Conservation (phyloP, 1,140 invertebrate genomes). For the Formica selysi region DNA sequence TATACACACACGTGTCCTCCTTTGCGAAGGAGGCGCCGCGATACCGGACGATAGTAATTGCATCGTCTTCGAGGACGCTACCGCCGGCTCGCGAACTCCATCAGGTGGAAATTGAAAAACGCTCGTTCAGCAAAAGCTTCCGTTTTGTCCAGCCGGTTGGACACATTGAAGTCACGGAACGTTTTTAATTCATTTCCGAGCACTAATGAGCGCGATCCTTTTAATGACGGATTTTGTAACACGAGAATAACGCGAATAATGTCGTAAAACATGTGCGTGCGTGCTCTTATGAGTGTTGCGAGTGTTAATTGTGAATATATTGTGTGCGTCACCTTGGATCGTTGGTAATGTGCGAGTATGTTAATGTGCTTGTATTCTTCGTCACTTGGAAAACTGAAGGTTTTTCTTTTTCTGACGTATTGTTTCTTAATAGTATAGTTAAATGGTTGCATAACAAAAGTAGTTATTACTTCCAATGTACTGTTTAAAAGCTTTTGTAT, state of each 20-base stretch:
- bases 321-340: background rate
- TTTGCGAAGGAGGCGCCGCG: conserved; percentile 17
- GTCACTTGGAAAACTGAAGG: conserved; percentile 6
- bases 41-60: conserved; percentile 43
- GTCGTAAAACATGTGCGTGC: background rate
- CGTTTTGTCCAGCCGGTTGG: background rate
- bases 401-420: conserved; percentile 23
- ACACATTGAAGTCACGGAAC: background rate
- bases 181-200: background rate
- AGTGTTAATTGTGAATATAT: conserved; percentile 27
- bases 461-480: background rate
- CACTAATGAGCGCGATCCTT: background rate
- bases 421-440: conserved; percentile 5
- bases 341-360: conserved; percentile 23
- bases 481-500: background rate
- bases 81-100: conserved; percentile 1
- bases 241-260: background rate
- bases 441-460: background rate
- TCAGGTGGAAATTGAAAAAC: conserved; percentile 35
- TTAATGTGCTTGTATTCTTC: conserved; percentile 33
- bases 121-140: background rate
- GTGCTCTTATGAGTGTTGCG: background rate
- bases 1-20: conserved; percentile 39
- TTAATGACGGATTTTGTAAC: background rate
- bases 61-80: conserved; percentile 4